Percentiles rank a stretch among this genome's conserved stretches.
Conservation (phyloP, 2,113 vertebrate genomes). For the Sander vitreus region DNA sequence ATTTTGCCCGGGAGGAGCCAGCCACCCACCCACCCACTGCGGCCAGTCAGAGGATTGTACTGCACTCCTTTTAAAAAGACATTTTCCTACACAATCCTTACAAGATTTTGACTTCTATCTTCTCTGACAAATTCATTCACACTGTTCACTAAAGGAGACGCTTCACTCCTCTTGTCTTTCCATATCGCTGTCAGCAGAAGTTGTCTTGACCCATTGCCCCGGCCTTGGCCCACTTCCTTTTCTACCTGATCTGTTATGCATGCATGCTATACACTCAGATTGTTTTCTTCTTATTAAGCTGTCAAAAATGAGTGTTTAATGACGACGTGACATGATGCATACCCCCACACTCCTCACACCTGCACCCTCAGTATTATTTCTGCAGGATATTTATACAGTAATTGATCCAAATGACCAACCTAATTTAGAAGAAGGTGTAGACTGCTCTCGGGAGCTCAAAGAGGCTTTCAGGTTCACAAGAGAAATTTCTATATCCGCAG, state of each 20-base stretch:
- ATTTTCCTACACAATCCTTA: conserved; percentile 18
- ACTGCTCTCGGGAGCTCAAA: conserved; percentile 22
- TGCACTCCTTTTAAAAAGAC: conserved; percentile 18
- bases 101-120: conserved; percentile 3
- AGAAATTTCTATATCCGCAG: conserved; percentile 65
- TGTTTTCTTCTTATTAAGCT: conserved; percentile 10
- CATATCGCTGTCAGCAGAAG: not conserved
- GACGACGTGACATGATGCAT: not conserved
- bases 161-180: conserved; percentile 19
- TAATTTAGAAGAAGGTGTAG: conserved; percentile 31
- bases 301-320: conserved; percentile 17
- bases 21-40: not conserved
- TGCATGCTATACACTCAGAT: not conserved
- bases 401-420: conserved; percentile 39
- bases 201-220: conserved; percentile 14
- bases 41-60: not conserved
- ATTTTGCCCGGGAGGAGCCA: conserved; percentile 30
- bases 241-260: conserved; percentile 10
- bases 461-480: conserved; percentile 58
- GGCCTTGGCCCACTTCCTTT: conserved; percentile 14
- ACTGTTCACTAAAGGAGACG: conserved; percentile 1
- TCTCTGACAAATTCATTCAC: conserved; percentile 14
- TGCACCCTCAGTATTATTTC: not conserved
- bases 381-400: not conserved
- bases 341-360: not conserved